phyloP scores from a whole-genome alignment of 2,888 invertebrate species.

The Podotricha telesiphe region DNA sequence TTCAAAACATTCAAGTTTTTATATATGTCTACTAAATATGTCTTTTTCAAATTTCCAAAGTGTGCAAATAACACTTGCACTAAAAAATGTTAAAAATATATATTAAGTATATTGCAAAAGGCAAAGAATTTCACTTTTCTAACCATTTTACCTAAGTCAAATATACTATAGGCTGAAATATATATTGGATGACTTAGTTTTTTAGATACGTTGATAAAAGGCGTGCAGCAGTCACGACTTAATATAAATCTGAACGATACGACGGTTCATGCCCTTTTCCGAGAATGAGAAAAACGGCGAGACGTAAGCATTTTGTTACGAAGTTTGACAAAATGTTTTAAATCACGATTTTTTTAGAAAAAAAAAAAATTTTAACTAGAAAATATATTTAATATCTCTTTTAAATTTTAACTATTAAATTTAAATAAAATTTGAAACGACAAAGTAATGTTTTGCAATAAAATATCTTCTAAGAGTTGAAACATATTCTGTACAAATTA shows the following conservation, averaged over 20 bases:
- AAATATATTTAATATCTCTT: too few species aligned
- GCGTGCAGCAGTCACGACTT: conserved; percentile 11
- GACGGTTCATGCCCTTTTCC: conserved; percentile 21
- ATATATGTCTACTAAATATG: too few species aligned
- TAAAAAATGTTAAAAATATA: too few species aligned
- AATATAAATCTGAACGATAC: conserved; percentile 22
- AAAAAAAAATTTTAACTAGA: conserved; percentile 4
- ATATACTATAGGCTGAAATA: too few species aligned
- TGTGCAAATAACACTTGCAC: too few species aligned
- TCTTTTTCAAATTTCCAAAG: too few species aligned
- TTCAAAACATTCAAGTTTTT: too few species aligned
- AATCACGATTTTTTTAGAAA: not conserved
- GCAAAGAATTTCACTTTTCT: too few species aligned
- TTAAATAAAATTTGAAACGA: not conserved
- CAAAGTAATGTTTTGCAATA: not conserved
- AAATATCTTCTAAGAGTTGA: too few species aligned
- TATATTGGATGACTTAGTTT: not conserved
- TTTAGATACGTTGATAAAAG: conserved; percentile 9
- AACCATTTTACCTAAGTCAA: too few species aligned
- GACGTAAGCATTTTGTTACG: conserved; percentile 18
- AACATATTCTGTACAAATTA: too few species aligned
- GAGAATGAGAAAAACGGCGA: conserved; percentile 23
- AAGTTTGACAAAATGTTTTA: not conserved
- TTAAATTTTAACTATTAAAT: not conserved
- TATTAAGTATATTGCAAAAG: too few species aligned